Base-by-base conservation (phyloP, 2,113 vertebrate genomes). In the Phylloscopus trochiloides region DNA sequence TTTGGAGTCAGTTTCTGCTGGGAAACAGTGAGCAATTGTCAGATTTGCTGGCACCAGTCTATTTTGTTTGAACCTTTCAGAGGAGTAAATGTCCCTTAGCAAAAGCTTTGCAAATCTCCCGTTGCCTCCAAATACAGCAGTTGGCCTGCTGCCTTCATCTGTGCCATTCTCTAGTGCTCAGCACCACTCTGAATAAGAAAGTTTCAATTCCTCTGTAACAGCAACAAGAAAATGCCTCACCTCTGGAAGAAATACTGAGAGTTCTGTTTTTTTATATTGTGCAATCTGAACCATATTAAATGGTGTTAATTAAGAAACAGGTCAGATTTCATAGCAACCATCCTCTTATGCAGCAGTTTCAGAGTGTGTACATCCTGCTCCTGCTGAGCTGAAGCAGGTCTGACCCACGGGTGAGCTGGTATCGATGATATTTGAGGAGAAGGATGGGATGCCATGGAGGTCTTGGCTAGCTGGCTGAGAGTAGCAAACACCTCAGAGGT, bases 331-430 rank as follows among this genome's bases (percentile, higher is more conserved):
- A 28, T 10, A 59, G 40, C 21, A 61, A 50, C 47, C 19, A 17
- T 38, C 19, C 14, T 52, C 34, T 77, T 32, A 26, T 1, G 6
- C 12, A 17, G n/a, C 18, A 52, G 16, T 51, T 86, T 88, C 32
- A 52, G 11, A 47, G 28, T 3, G 7, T 47, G 31, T 1, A 0
- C 18, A 29, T 77, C 20, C 5, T 26, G 1, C 19, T 74, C 6
- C 61, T 28, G 4, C 13, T 54, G 50, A 4, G 2, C 28, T 77
- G 29, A 45, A 62, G 28, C 32, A 73, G 15, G 12, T n/a, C 28
- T 51, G 28, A 43, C 22, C 29, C 38, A 3, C 21, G 45, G 21
- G 19, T 0, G 1, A 42, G 9, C 38, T 54, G 18, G 11, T 34
- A 9, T 8, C 55, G 22, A 21, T 65, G 55, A 21, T 47, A 47